Conservation (phyloP, 2,113 vertebrate species). For the Python bivittatus region DNA sequence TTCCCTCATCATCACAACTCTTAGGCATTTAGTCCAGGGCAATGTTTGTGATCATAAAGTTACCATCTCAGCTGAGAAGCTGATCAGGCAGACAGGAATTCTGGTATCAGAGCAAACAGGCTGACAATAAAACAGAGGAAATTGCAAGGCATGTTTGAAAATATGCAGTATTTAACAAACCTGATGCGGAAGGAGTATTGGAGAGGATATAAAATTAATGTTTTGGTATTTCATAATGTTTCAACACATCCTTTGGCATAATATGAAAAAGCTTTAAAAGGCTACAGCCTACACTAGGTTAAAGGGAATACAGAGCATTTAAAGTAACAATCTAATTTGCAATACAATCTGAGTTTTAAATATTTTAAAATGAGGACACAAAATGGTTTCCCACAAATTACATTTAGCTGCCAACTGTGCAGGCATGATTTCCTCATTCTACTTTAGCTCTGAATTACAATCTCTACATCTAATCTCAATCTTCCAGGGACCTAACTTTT, state of each 20-base stretch:
- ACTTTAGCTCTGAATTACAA: background rate
- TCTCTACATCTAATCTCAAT: background rate
- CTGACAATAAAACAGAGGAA: background rate
- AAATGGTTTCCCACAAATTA: background rate
- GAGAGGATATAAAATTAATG: background rate
- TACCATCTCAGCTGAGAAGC: accelerated
- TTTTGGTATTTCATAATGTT: background rate
- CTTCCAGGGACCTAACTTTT: background rate
- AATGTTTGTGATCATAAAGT: background rate
- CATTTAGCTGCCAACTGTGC: background rate
- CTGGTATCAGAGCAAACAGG: accelerated
- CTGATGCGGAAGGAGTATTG: background rate
- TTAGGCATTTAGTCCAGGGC: background rate
- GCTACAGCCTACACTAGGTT: background rate
- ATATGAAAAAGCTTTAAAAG: background rate
- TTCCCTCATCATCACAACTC: background rate
- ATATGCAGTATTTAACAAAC: background rate
- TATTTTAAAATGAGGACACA: background rate
- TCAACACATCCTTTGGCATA: background rate
- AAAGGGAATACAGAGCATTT: background rate
- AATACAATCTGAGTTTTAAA: background rate
- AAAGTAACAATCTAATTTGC: background rate
- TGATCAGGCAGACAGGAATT: background rate
- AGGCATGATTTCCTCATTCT: background rate
- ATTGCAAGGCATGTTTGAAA: background rate